Percentiles rank a stretch among this genome's conserved stretches.
phyloP scores from a whole-genome alignment of 2,888 invertebrate genomes.

The Ormyrus thymus region DNA sequence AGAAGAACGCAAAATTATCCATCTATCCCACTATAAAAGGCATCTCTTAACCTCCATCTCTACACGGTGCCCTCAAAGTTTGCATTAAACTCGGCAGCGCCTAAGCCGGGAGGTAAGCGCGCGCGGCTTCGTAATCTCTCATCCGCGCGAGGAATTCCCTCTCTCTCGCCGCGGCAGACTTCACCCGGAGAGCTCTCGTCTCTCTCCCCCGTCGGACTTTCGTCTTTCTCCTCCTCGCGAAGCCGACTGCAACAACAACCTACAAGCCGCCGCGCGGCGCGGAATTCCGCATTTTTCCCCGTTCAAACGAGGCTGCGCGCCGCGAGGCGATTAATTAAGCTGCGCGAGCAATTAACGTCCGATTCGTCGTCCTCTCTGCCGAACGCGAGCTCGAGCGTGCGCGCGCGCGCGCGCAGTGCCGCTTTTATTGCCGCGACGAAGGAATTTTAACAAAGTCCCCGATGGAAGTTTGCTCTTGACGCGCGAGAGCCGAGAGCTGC shows the following conservation, averaged over 20 bases:
- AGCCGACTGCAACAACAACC: background rate
- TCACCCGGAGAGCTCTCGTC: background rate
- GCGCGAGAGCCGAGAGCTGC: no score
- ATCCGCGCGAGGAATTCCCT: slow-evolving; percentile 16
- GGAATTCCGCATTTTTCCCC: slow-evolving; percentile 29
- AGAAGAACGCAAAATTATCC: slow-evolving; percentile 2
- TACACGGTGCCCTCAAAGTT: background rate
- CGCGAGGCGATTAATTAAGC: slow-evolving; percentile 47
- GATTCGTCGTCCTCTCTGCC: slow-evolving; percentile 32
- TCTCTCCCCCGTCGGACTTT: background rate
- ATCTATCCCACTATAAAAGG: background rate
- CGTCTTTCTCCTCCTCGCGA: background rate
- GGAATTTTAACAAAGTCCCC: slow-evolving; percentile 54
- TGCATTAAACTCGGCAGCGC: slow-evolving; percentile 21
- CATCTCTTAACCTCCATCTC: background rate
- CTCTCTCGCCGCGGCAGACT: background rate
- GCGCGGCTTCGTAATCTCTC: slow-evolving; percentile 24
- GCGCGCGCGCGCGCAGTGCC: background rate
- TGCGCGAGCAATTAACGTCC: slow-evolving; percentile 53
- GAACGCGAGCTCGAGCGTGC: background rate
- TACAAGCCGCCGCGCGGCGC: background rate
- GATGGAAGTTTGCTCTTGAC: slow-evolving; percentile 25
- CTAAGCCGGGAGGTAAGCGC: slow-evolving; percentile 10
- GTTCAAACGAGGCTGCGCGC: background rate
- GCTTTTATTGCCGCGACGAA: slow-evolving; percentile 30